phyloP scores from a whole-genome alignment of 2,888 invertebrate genomes.

The Drosophila parthenogenetica region DNA sequence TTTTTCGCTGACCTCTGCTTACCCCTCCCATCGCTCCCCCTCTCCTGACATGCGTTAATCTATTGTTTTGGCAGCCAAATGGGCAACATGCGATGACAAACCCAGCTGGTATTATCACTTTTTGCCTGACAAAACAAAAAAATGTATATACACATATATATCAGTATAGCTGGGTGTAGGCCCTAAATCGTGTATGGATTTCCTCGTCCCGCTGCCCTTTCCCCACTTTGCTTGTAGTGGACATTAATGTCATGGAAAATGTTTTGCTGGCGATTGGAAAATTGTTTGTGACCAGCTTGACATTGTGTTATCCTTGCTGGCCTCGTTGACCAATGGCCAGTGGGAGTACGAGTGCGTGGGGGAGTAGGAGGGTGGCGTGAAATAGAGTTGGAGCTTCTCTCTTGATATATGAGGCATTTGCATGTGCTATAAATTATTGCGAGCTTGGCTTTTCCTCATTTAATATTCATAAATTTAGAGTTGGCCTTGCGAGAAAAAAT shows the following conservation, averaged over 20 bases:
- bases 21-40: not conserved
- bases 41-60: slow-evolving; percentile 60
- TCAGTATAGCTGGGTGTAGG: slow-evolving; percentile 13
- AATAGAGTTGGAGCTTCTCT: slow-evolving; percentile 7
- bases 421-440: slow-evolving; percentile 74
- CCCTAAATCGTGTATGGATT: slow-evolving; percentile 40
- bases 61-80: slow-evolving; percentile 69
- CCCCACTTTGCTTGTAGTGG: slow-evolving; percentile 27
- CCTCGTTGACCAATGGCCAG: slow-evolving; percentile 51
- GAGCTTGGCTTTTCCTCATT: slow-evolving; percentile 62
- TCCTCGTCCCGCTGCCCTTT: not conserved
- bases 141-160: slow-evolving; percentile 16
- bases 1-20: slow-evolving; percentile 54
- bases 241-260: slow-evolving; percentile 75
- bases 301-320: slow-evolving; percentile 65
- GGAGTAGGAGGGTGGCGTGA: slow-evolving; percentile 52
- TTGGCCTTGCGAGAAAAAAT: slow-evolving; percentile 27
- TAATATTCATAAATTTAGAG: slow-evolving; percentile 78
- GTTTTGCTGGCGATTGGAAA: slow-evolving; percentile 75
- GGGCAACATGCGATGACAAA: slow-evolving; percentile 36
- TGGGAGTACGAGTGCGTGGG: not conserved
- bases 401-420: slow-evolving; percentile 77
- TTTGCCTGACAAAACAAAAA: slow-evolving; percentile 58
- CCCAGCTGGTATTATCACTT: slow-evolving; percentile 51
- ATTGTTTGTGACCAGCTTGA: slow-evolving; percentile 67